Conservation (phyloP, 2,888 invertebrate species). For the Eulithis prunata region DNA sequence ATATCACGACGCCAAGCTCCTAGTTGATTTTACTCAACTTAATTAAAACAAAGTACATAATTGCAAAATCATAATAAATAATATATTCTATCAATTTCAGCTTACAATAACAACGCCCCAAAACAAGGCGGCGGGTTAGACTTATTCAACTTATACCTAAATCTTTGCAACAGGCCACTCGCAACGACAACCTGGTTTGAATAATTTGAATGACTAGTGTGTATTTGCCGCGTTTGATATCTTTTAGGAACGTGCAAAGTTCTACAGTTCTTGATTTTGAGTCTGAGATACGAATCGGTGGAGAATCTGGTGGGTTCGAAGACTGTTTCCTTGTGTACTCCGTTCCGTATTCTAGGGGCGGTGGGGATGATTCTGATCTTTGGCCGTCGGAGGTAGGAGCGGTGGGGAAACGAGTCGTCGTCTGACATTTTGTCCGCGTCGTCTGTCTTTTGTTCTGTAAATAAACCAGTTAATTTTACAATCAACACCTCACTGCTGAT, state of each 20-base stretch:
- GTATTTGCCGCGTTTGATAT: constrained; percentile 38
- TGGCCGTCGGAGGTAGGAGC: constrained; percentile 58
- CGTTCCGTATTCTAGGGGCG: constrained; percentile 44
- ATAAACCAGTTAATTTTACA: neutral
- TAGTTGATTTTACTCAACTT: no score
- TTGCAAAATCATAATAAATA: neutral
- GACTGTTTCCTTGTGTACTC: constrained; percentile 56
- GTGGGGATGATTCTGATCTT: constrained; percentile 59
- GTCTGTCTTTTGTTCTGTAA: constrained; percentile 54
- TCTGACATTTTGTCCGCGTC: constrained; percentile 57
- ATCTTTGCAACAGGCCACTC: constrained; percentile 70
- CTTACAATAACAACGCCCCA: constrained; percentile 68
- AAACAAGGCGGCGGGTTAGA: constrained; percentile 68
- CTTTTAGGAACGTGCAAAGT: constrained; percentile 49
- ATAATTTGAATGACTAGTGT: constrained; percentile 36
- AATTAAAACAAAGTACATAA: no score
- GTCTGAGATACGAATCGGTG: constrained; percentile 55
- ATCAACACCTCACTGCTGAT: no score
- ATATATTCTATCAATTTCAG: neutral
- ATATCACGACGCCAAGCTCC: no score
- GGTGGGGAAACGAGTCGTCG: constrained; percentile 58
- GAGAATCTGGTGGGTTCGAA: constrained; percentile 66
- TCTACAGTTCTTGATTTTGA: constrained; percentile 69
- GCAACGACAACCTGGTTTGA: constrained; percentile 58
- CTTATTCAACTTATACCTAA: constrained; percentile 71